Evolutionary conservation across 2,888 invertebrate species (phyloP).

Genomic region (Euclidia mi): DNA sequence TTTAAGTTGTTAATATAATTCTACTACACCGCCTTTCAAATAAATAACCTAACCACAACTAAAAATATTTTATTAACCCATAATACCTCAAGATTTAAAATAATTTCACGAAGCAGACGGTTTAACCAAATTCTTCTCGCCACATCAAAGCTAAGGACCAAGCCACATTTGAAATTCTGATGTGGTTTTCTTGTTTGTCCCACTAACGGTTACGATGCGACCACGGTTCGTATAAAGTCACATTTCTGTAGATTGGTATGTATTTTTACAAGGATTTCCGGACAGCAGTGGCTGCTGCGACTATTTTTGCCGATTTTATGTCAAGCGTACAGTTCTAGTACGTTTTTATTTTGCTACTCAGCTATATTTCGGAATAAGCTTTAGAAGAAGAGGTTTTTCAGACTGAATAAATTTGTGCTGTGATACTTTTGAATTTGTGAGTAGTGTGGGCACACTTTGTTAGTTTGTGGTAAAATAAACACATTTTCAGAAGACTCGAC

Average conservation of each 20-base stretch:
- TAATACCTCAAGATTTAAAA: conserved; percentile 46
- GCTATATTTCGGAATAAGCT: too few species aligned
- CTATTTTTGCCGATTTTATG: conserved; percentile 13
- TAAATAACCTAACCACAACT: too few species aligned
- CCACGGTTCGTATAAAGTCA: conserved; percentile 29
- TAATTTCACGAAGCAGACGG: conserved; percentile 49
- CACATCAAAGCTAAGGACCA: conserved; percentile 58
- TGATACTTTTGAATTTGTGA: too few species aligned
- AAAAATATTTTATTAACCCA: not conserved
- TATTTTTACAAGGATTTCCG: conserved; percentile 30
- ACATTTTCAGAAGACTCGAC: too few species aligned
- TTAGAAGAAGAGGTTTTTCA: too few species aligned
- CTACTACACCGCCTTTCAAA: too few species aligned
- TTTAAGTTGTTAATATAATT: too few species aligned
- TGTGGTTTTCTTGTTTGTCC: conserved; percentile 71
- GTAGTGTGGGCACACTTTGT: too few species aligned
- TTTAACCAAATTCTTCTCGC: conserved; percentile 59
- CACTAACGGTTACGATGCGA: conserved; percentile 46
- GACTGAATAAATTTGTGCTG: too few species aligned
- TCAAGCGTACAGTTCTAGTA: too few species aligned
- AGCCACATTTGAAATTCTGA: conserved; percentile 73
- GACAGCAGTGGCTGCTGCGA: conserved; percentile 6
- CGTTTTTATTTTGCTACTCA: too few species aligned
- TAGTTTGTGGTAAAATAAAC: too few species aligned
- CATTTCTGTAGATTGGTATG: conserved; percentile 47